Base-by-base conservation (phyloP, 2,888 invertebrate species). In the Drosophila nigricruria region DNA sequence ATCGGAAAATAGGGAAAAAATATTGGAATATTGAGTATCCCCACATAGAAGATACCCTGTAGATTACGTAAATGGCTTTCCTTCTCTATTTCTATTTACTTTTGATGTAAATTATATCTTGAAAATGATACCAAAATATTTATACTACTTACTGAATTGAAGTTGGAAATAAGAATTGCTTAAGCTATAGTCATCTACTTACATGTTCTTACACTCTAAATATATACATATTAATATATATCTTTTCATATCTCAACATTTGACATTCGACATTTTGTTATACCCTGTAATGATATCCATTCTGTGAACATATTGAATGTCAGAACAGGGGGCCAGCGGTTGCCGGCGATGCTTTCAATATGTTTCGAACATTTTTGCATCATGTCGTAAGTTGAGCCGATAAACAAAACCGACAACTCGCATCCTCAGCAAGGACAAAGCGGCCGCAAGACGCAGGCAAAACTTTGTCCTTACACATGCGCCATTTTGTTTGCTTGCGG, bases 361-460 rank as follows among this genome's bases (percentile, higher is more conserved):
- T 85, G 84, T 73, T 88, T 79, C 70, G 70, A 87, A 89, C 72
- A 84, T 66, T 88, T 88, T 87, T 73, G 71, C 79, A 87, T 87
- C 78, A 78, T 84, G 78, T 81, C 70, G 62, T 73, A 73, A 79
- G 71, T 87, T 75, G 81, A 71, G 59, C 68, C 84, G 88, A 86
- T 87, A 87, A 82, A 78, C 76, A 87, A 87, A 80, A 81, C 74
- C 72, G 63, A 73, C 78, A 77, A 72, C 62, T 61, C 71, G 25
- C 70, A 77, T 43, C 77, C 67, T 57, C 68, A 75, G 68, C 60
- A 62, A 77, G 79, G 80, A 79, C 79, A 77, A 74, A 73, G 71
- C 74, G 62, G 70, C 66, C 67, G 38, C 79, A 79, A 76, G 77
- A 78, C 62, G 77, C 70, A 58, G 52, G 66, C 75, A 77, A 85